Evolutionary conservation across 2,888 invertebrate genomes (phyloP), one percentile per base, ranked within the genome.

Genomic region (Graphium colonna): DNA sequence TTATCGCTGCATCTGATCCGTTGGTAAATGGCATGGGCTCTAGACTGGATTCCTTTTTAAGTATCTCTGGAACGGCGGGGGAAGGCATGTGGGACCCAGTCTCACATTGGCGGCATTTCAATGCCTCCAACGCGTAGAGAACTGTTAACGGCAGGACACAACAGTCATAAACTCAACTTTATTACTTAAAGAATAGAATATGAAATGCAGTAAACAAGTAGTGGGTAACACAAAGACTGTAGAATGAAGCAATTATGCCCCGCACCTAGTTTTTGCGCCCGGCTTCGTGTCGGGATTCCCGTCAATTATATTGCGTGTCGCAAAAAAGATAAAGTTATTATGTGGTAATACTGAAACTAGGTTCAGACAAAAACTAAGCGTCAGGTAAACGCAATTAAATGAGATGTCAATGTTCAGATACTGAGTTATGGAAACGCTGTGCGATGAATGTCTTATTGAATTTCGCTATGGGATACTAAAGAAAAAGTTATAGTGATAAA

Each of bases 201-300:
- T 17, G 9, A 9, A 36, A 18, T 46, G 8, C 8, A 13, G 40
- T 33, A 42, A 5, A 10, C 17, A 17, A 12, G 33, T 40, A 2
- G 15, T 16, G 17, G 2, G 15, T 18, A 41, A 17, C 17, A 4
- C 7, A n/a, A 21, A 39, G 31, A 26, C 12, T 5, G 43, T 4
- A 31, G 58, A 59, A 63, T 63, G 60, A 63, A 63, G 63, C 60
- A 57, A 63, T 63, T 63, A 63, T 53, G 43, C 31, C 31, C 50
- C 45, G 58, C 59, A 57, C 56, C 58, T 51, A 52, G 56, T 63
- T 63, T 61, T 61, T 61, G 61, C 52, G 28, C 13, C 8, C 16
- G 44, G 26, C 45, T 16, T 45, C 54, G 54, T 50, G 45, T 50
- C 45, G 49, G 18, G 54, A 50, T 50, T 50, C 54, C 16, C 44